Evolutionary conservation across 2,888 invertebrate genomes (phyloP).

Genomic region (Synergus umbraculus): DNA sequence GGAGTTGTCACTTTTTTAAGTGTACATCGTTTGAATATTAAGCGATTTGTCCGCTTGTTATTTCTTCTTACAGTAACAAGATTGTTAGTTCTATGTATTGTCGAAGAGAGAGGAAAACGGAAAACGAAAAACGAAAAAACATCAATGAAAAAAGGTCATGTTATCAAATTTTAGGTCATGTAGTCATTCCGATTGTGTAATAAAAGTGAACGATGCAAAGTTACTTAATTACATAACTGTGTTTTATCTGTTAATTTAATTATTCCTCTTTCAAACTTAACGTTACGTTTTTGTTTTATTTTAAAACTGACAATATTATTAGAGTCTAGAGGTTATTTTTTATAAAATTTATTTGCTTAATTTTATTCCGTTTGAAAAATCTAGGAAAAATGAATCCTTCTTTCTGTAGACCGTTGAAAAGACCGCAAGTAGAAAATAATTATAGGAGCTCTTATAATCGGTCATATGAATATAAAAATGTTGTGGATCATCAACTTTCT

Average conservation of each 20-base stretch:
- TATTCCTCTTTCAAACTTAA: slow-evolving; percentile 14
- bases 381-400: neutral
- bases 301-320: neutral
- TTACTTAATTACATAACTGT: slow-evolving; percentile 44
- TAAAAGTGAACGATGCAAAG: slow-evolving; percentile 64
- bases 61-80: slow-evolving; percentile 13
- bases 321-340: neutral
- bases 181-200: slow-evolving; percentile 66
- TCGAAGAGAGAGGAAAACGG: slow-evolving; percentile 45
- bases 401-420: slow-evolving; percentile 6
- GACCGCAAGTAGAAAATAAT: slow-evolving; percentile 11
- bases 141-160: slow-evolving; percentile 45
- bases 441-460: slow-evolving; percentile 54
- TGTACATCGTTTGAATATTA: slow-evolving; percentile 28
- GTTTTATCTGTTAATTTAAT: slow-evolving; percentile 19
- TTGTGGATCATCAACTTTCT: slow-evolving; percentile 47
- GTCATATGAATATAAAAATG: slow-evolving; percentile 54
- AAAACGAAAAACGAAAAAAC: slow-evolving; percentile 56
- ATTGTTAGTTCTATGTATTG: slow-evolving; percentile 49
- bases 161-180: slow-evolving; percentile 56
- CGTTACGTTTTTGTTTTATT: neutral
- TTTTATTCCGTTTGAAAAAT: neutral
- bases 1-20: slow-evolving; percentile 12
- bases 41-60: slow-evolving; percentile 31
- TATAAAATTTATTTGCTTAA: neutral